Percentiles rank a stretch among this genome's conserved stretches.
Evolutionary conservation across 2,113 vertebrate species (phyloP).

Genomic region (Egretta garzetta): DNA sequence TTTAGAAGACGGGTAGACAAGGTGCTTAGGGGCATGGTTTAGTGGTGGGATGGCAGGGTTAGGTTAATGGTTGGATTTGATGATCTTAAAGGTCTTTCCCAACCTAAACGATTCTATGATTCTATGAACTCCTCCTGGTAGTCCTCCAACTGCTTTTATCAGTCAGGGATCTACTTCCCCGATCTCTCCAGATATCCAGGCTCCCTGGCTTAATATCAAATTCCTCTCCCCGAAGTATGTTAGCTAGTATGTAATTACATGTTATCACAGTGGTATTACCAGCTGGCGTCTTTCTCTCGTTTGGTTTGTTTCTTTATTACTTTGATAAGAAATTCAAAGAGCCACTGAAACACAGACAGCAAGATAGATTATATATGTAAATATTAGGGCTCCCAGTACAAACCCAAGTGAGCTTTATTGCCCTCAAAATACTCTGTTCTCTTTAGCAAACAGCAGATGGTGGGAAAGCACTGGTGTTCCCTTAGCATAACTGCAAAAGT

Average conservation of each 20-base stretch:
- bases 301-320: not conserved
- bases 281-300: not conserved
- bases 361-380: not conserved
- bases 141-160: not conserved
- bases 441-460: not conserved
- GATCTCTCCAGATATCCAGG: not conserved
- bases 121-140: not conserved
- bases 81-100: too few species aligned
- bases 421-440: not conserved
- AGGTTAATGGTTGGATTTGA: too few species aligned
- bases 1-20: too few species aligned
- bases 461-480: not conserved
- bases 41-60: too few species aligned
- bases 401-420: not conserved
- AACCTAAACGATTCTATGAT: too few species aligned
- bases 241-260: not conserved
- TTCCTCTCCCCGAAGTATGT: not conserved
- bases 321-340: conserved; percentile 55
- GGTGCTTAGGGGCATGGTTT: too few species aligned
- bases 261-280: conserved; percentile 14
- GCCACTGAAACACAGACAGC: not conserved
- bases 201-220: conserved; percentile 16
- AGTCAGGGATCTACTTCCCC: not conserved
- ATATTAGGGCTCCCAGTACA: not conserved
- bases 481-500: not conserved